Evolutionary conservation across 2,888 invertebrate genomes (phyloP), one percentile per base, ranked within the genome.

Genomic region (Fissipunctia ypsillon): DNA sequence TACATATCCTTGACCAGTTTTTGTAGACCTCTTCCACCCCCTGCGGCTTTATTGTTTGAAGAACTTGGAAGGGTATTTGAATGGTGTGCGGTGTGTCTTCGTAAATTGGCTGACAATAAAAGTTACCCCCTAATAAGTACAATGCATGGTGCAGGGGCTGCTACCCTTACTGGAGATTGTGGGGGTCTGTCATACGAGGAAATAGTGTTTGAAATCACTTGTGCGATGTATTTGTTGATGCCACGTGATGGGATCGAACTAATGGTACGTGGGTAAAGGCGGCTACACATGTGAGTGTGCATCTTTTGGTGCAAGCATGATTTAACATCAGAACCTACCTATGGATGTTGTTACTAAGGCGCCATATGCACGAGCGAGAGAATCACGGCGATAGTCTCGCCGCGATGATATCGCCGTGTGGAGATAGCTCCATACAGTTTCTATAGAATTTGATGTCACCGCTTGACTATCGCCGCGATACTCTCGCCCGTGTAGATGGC

Each of bases 121-220:
- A 94, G 93, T 95, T 91, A 94, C 95, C 95, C 94, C 91, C 93
- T 92, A 91, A 90, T 92, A 91, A 93, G 93, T 91, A 95, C 94
- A 95, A 95, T 94, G 93, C 93, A 91, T 87, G 88, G 91, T 93
- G 93, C 93, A 92, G 94, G 95, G 95, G 94, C 92, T 92, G 91
- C 88, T 92, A 92, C 95, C 95, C 94, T 92, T 91, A 90, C 80
- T 84, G 87, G 86, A 90, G 90, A 90, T 91, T 89, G 90, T 88
- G 59, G 89, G 92, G 91, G 91, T 84, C 88, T 80, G 85, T 89
- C 89, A 90, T 89, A 88, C 88, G 87, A 91, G 90, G 89, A 90
- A 91, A 91, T 89, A 89, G 91, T 89, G 90, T 90, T 90, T 89
- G 89, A 85, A 91, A 92, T 93, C 93, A 93, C 93, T 94, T 92